Percentiles rank a stretch among this genome's conserved stretches.
Conservation (phyloP, 2,888 invertebrate genomes). For the Lysandra coridon region DNA sequence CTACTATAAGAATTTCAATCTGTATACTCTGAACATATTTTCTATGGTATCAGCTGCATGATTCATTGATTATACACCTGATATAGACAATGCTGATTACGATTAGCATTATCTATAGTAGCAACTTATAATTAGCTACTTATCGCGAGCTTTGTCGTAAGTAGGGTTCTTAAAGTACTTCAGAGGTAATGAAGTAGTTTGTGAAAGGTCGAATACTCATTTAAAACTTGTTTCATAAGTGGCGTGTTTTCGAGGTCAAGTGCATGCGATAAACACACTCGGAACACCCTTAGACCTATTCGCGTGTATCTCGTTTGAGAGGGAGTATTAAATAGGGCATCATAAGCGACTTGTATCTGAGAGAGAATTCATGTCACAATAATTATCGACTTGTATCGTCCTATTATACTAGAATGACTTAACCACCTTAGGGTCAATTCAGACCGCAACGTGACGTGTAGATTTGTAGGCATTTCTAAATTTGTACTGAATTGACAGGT, state of each 20-base stretch:
- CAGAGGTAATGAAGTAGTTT: conserved; percentile 17
- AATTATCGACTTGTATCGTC: not conserved
- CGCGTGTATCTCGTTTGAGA: conserved; percentile 15
- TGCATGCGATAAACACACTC: conserved; percentile 33
- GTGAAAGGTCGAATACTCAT: conserved; percentile 32
- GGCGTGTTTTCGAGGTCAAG: conserved; percentile 33
- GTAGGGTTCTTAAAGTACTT: conserved; percentile 19
- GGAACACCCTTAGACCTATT: conserved; percentile 28
- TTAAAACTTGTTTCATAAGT: conserved; percentile 32
- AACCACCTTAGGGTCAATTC: too few relatives aligned
- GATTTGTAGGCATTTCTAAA: too few relatives aligned
- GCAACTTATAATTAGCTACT: not conserved
- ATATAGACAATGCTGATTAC: too few relatives aligned
- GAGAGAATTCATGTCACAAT: not conserved
- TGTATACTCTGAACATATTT: not conserved
- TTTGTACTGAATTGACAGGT: too few relatives aligned
- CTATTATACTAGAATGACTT: not conserved
- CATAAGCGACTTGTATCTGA: not conserved
- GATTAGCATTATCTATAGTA: not conserved
- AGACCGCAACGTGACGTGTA: too few relatives aligned
- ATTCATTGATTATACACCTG: too few relatives aligned
- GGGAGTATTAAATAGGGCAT: not conserved
- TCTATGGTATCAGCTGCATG: not conserved
- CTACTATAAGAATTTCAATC: not conserved
- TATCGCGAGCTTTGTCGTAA: conserved; percentile 1